Percentiles rank a stretch among this genome's conserved stretches.
These are phyloP conservation scores for Netelia inedita DNA, from an alignment of 2,888 invertebrate species.

Conservation along the genomic window DNA sequence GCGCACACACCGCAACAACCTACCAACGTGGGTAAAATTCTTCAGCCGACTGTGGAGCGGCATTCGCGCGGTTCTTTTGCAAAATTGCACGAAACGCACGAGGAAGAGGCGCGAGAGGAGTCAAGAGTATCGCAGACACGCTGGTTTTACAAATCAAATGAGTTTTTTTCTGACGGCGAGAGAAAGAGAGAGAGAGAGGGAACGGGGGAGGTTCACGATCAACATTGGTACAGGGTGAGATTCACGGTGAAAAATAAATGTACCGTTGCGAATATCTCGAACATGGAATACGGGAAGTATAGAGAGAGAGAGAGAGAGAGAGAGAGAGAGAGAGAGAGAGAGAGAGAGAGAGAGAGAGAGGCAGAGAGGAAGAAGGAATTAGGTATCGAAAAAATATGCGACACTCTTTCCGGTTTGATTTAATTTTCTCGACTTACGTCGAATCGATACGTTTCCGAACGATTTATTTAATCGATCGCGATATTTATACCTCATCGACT, in stretches of 20 bases:
- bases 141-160: constrained; percentile 48
- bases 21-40: constrained; percentile 2
- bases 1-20: constrained; percentile 5
- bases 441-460: too few relatives aligned
- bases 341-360: too few relatives aligned
- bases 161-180: neutral
- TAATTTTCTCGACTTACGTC: too few relatives aligned
- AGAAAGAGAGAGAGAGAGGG: neutral
- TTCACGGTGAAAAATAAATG: constrained; percentile 15
- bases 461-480: too few relatives aligned
- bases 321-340: too few relatives aligned
- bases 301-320: too few relatives aligned
- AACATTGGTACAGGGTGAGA: constrained; percentile 16
- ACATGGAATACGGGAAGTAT: neutral
- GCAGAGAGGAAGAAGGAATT: too few relatives aligned
- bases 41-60: neutral
- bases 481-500: too few relatives aligned
- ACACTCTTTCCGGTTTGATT: too few relatives aligned
- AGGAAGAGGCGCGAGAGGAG: constrained; percentile 22
- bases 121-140: neutral
- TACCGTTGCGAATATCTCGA: constrained; percentile 5
- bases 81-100: constrained; percentile 39
- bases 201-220: constrained; percentile 46
- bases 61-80: constrained; percentile 24
- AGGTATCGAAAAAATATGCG: too few relatives aligned